Evolutionary conservation across 1,140 invertebrate species (phyloP).

Genomic region (Brachionus manjavacas): DNA sequence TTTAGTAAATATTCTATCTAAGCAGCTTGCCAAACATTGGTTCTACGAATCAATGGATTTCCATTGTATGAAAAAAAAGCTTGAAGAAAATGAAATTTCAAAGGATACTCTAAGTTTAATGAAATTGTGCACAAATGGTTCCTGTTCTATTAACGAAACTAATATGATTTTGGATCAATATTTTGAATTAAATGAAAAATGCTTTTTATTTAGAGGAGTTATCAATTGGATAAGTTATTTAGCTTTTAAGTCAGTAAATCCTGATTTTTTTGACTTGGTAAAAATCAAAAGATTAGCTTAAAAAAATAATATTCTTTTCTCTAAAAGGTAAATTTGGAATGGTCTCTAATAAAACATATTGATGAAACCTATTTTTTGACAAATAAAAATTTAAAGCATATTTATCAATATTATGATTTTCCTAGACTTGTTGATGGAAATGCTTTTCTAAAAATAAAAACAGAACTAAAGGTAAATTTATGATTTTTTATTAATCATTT

Average conservation of each 20-base stretch:
- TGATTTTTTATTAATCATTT: not conserved
- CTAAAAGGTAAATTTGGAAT: conserved; percentile 14
- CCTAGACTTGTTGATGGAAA: conserved; percentile 8
- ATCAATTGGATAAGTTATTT: conserved; percentile 26
- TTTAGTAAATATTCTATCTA: not conserved
- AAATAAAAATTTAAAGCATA: conserved; percentile 36
- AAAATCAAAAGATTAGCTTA: not conserved
- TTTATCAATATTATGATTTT: conserved; percentile 27
- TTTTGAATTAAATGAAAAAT: conserved; percentile 11
- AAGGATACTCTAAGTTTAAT: not conserved
- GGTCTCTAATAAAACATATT: conserved; percentile 29
- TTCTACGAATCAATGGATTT: not conserved
- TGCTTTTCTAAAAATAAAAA: conserved; percentile 11
- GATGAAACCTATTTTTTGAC: conserved; percentile 35
- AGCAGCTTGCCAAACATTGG: conserved; percentile 37
- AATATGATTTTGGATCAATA: not conserved
- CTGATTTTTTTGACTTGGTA: conserved; percentile 28
- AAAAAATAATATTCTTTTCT: not conserved
- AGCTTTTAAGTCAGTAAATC: not conserved
- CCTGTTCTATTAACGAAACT: not conserved
- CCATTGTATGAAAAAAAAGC: not conserved
- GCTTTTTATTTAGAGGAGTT: conserved; percentile 2
- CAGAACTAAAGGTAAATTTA: not conserved
- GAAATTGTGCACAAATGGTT: not conserved
- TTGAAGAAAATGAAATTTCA: not conserved